Conservation (phyloP, 2,113 vertebrate species). For the Gopherus evgoodei region DNA sequence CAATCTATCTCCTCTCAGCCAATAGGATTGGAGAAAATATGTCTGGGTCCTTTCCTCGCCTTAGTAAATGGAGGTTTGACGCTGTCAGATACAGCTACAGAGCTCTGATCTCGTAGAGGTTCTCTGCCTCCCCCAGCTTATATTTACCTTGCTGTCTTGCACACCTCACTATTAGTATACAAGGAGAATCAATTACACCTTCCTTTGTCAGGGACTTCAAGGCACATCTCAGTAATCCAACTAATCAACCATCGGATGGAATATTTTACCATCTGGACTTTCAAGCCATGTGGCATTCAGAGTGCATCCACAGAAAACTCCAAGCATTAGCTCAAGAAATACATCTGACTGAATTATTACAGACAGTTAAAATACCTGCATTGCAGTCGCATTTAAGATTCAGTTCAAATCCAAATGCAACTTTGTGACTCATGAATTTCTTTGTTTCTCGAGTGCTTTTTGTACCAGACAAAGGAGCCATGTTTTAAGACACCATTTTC, state of each 20-base stretch:
- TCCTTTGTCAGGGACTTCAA: background rate
- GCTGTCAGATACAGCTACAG: background rate
- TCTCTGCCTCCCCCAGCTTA: background rate
- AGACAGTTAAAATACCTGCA: slow-evolving; percentile 71
- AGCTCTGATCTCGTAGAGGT: background rate
- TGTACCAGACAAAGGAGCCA: background rate
- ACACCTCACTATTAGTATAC: background rate
- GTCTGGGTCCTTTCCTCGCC: background rate
- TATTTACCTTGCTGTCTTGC: background rate
- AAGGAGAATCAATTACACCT: background rate
- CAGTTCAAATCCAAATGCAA: slow-evolving; percentile 66
- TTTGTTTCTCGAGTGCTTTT: slow-evolving; percentile 72
- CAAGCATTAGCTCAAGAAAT: slow-evolving; percentile 12
- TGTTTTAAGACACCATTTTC: slow-evolving; percentile 1
- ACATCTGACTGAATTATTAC: slow-evolving; percentile 59
- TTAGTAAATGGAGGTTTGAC: background rate
- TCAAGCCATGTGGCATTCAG: background rate
- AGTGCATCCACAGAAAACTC: background rate
- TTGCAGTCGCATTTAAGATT: slow-evolving; percentile 78
- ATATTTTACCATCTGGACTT: background rate
- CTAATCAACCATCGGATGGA: background rate
- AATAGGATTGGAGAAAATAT: background rate
- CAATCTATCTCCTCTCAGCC: background rate
- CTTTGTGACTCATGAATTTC: slow-evolving; percentile 72
- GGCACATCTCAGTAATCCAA: background rate